These are phyloP conservation scores for Paraescarpia echinospica DNA, from an alignment of 1,140 invertebrate genomes.

Conservation along the genomic window DNA sequence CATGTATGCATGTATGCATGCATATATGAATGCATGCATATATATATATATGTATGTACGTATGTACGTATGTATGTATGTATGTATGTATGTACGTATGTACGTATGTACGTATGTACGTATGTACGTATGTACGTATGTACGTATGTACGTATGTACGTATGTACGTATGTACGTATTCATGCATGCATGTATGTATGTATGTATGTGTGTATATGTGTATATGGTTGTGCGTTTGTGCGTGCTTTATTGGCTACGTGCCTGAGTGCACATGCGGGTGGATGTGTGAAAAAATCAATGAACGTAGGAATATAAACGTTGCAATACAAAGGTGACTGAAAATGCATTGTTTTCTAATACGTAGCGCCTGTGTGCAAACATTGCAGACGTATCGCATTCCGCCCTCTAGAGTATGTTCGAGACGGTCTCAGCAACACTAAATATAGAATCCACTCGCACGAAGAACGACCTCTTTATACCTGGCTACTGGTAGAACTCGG, in stretches of 20 bases:
- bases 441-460: neutral
- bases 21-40: too few species aligned
- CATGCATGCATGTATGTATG: neutral
- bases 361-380: neutral
- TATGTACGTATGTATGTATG: too few species aligned
- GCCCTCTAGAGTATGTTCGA: neutral
- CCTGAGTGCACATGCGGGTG: neutral
- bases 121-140: too few species aligned
- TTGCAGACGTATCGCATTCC: neutral
- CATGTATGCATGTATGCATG: too few species aligned
- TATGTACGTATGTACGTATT: neutral
- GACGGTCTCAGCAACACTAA: neutral
- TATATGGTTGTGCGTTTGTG: neutral
- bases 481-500: neutral
- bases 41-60: too few species aligned
- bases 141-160: neutral
- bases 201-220: neutral
- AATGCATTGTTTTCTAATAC: neutral
- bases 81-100: too few species aligned
- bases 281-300: neutral
- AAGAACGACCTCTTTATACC: neutral
- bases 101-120: too few species aligned
- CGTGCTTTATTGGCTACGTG: neutral
- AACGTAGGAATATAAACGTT: neutral
- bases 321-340: neutral